phyloP scores from a whole-genome alignment of 2,797 vertebrate genomes.

The Neosalanx taihuensis region DNA sequence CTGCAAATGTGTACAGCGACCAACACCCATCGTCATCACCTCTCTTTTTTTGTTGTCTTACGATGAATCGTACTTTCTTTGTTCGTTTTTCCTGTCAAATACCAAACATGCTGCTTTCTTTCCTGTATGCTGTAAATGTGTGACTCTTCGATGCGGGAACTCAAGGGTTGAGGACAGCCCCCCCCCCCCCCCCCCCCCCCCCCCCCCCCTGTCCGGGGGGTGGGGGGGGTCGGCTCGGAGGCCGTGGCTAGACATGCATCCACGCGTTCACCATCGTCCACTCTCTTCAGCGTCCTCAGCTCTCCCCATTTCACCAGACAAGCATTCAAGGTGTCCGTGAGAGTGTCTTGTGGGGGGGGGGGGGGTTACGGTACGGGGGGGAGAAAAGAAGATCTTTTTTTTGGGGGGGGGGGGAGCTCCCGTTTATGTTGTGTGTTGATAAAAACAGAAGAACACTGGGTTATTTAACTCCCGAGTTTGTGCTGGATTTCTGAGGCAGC shows the following conservation, averaged over 20 bases:
- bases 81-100: slow-evolving; percentile 55
- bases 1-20: slow-evolving; percentile 63
- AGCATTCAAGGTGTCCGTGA: slow-evolving; percentile 19
- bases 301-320: slow-evolving; percentile 47
- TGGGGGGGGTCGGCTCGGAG: neutral
- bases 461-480: neutral
- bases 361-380: slow-evolving; percentile 38
- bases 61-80: slow-evolving; percentile 41
- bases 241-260: slow-evolving; percentile 49
- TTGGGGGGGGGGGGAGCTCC: slow-evolving; percentile 41
- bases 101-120: slow-evolving; percentile 81
- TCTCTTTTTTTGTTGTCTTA: slow-evolving; percentile 50
- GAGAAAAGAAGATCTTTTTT: neutral
- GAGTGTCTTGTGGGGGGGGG: slow-evolving; percentile 37
- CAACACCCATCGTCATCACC: slow-evolving; percentile 62
- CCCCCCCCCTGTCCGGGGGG: slow-evolving; percentile 32
- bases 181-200: slow-evolving; percentile 49
- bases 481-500: slow-evolving; percentile 47
- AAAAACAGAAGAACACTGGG: slow-evolving; percentile 25
- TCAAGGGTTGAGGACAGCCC: slow-evolving; percentile 46
- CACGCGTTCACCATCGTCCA: slow-evolving; percentile 37
- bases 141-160: slow-evolving; percentile 56
- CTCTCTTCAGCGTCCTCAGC: slow-evolving; percentile 39
- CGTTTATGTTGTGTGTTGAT: slow-evolving; percentile 30
- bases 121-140: slow-evolving; percentile 70